phyloP scores from a whole-genome alignment of 2,797 vertebrate genomes.

The Microchirus variegatus region DNA sequence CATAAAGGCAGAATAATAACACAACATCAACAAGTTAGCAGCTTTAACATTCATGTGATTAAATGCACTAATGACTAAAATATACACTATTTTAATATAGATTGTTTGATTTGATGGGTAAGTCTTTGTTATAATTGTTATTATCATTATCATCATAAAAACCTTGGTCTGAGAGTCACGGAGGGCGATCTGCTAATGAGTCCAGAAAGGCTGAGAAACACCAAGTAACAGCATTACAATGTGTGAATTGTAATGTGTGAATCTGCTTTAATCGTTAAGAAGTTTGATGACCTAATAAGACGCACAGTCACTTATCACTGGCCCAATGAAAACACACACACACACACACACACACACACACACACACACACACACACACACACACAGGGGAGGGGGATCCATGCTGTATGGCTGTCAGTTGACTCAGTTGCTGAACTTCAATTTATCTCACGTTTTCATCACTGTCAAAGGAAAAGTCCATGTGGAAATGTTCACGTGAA shows the following conservation, averaged over 20 bases:
- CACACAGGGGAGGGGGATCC: no score
- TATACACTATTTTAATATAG: background rate
- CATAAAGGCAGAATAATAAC: no score
- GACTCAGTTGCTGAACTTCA: background rate
- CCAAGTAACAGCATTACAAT: conserved; percentile 19
- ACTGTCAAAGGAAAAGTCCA: no score
- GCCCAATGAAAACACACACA: no score
- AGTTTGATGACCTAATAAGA: conserved; percentile 37
- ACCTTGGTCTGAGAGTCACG: background rate
- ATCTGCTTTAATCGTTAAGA: conserved; percentile 30
- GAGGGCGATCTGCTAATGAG: conserved; percentile 16
- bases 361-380: background rate
- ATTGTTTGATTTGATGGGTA: background rate
- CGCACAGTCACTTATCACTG: conserved; percentile 42
- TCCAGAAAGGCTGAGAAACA: conserved; percentile 6
- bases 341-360: background rate
- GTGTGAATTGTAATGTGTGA: conserved; percentile 40
- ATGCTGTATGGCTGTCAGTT: background rate
- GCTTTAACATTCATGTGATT: background rate
- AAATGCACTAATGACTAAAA: background rate
- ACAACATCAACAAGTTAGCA: no score
- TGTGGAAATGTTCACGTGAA: no score
- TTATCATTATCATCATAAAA: background rate
- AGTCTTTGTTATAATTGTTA: background rate
- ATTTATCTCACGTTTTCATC: no score